phyloP scores from a whole-genome alignment of 2,888 invertebrate genomes.

The Agriopis marginaria region DNA sequence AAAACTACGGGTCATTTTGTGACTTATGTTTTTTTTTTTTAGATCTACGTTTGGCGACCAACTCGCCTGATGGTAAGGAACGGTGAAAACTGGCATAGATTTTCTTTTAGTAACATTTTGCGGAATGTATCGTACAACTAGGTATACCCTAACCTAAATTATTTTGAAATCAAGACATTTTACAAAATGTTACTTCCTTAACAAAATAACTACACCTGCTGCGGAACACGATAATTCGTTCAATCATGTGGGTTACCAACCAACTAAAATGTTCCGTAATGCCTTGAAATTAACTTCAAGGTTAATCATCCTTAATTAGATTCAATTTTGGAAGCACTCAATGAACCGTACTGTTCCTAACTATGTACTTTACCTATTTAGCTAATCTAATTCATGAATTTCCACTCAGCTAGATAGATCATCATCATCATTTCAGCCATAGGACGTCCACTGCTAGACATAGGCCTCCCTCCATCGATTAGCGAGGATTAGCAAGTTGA shows the following conservation, averaged over 20 bases:
- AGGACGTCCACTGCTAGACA: no score
- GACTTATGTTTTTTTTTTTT: no score
- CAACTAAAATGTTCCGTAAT: conserved; percentile 20
- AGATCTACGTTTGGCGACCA: no score
- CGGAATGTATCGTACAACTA: no score
- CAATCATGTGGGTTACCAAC: not conserved
- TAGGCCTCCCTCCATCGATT: no score
- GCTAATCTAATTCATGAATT: conserved; percentile 10
- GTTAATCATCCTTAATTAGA: conserved; percentile 44
- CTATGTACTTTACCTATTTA: conserved; percentile 23
- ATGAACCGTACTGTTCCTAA: conserved; percentile 35
- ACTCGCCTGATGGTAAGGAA: no score
- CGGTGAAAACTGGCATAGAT: no score
- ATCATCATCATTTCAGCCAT: no score
- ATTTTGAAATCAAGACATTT: not conserved
- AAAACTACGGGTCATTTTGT: no score
- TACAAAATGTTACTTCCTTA: not conserved
- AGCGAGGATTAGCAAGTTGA: no score
- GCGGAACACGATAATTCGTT: not conserved
- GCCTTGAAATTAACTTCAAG: conserved; percentile 37
- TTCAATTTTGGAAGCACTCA: conserved; percentile 37
- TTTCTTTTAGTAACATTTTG: no score
- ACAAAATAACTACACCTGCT: not conserved
- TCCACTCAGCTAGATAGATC: not conserved
- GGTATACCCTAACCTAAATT: no score